These are phyloP conservation scores for Xanthostigma xanthostigma DNA, from an alignment of 2,888 invertebrate genomes.

Conservation along the genomic window DNA sequence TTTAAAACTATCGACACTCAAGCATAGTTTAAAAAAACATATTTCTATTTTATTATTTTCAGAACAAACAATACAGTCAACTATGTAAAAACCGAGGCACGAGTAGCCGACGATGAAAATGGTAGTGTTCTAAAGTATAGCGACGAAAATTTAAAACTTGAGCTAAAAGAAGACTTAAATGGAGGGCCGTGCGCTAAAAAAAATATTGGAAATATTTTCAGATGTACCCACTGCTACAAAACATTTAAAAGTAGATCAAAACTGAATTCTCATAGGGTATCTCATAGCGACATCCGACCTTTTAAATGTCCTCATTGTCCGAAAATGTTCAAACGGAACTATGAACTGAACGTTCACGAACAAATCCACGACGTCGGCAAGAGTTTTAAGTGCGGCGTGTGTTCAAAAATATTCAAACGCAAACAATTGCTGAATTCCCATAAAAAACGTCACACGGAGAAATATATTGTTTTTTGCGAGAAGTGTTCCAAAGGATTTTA, in stretches of 20 bases:
- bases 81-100: too few species aligned
- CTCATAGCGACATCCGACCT: background rate
- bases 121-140: too few species aligned
- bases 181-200: slow-evolving; percentile 26
- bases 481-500: slow-evolving; percentile 3
- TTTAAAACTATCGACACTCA: too few species aligned
- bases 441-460: slow-evolving; percentile 1
- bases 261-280: background rate
- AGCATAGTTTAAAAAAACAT: too few species aligned
- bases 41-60: too few species aligned
- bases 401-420: slow-evolving; percentile 1
- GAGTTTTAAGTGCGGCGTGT: background rate
- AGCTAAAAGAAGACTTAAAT: background rate
- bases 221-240: background rate
- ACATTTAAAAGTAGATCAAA: background rate
- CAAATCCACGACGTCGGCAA: background rate
- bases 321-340: background rate
- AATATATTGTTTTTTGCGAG: slow-evolving; percentile 1
- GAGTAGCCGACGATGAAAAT: too few species aligned
- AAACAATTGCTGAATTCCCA: background rate
- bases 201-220: slow-evolving; percentile 25
- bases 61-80: too few species aligned
- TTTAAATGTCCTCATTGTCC: slow-evolving; percentile 3
- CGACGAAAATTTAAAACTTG: background rate
- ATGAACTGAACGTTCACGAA: background rate